Percentiles rank a stretch among this genome's conserved stretches.
phyloP scores from a whole-genome alignment of 1,140 invertebrate genomes.

The Manduca sexta region DNA sequence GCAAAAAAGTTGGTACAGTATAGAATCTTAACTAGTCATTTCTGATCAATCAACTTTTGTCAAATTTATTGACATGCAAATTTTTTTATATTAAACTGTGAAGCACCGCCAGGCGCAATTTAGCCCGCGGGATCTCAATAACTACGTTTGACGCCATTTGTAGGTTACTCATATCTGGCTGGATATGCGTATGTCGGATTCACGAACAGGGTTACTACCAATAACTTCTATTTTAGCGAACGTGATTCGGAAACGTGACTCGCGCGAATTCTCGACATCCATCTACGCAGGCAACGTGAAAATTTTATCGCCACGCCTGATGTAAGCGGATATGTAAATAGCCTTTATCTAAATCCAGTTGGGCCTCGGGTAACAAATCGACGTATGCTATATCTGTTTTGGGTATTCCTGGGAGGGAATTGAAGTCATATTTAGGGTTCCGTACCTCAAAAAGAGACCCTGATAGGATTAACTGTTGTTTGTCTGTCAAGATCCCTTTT shows the following conservation, averaged over 20 bases:
- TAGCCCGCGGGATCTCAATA: conserved; percentile 23
- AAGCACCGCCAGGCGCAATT: conserved; percentile 26
- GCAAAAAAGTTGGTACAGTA: too few species aligned
- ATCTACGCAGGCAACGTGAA: background rate
- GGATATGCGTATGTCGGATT: too few species aligned
- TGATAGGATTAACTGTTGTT: too few species aligned
- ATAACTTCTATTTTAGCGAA: conserved; percentile 11
- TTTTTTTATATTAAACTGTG: conserved; percentile 34
- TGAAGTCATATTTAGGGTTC: too few species aligned
- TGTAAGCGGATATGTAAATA: conserved; percentile 1
- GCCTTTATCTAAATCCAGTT: background rate
- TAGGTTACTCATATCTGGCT: too few species aligned
- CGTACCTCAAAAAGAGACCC: too few species aligned
- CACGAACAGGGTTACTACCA: conserved; percentile 10
- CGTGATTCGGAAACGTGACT: conserved; percentile 7
- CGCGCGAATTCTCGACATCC: background rate
- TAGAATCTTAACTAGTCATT: too few species aligned
- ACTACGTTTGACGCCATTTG: conserved; percentile 30
- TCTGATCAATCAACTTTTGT: too few species aligned
- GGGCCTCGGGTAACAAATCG: background rate
- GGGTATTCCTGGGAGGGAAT: too few species aligned
- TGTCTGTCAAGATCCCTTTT: too few species aligned
- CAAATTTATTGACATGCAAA: too few species aligned
- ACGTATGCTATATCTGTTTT: too few species aligned
- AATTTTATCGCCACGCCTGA: background rate